Base-by-base conservation (phyloP, 2,888 invertebrate genomes). In the Macaria notata region DNA sequence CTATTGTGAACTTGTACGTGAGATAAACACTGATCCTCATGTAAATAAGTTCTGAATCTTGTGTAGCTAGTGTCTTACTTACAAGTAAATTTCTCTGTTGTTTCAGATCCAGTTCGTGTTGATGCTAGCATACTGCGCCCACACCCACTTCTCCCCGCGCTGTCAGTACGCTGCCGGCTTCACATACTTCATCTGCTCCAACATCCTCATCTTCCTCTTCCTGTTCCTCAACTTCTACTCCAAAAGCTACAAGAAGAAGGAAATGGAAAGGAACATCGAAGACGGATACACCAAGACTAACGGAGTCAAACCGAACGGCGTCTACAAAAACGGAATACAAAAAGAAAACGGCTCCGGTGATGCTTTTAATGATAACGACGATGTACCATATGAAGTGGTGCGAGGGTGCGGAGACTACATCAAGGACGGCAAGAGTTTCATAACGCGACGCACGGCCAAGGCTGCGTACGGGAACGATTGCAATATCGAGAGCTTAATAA, bases 181-280 rank as follows among this genome's bases (percentile, higher is more conserved):
- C 59, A 92, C 94, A 0, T 91, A 91, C 69, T 90, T 90, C 62
- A 91, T 82, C 81, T 83, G 88, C 3, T 76, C 92, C 9, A 94
- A 95, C 73, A 91, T 94, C 0, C 78, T 83, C 0, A 86, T 94
- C 33, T 95, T 95, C 72, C 85, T 95, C 0, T 92, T 94, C 65
- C 87, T 95, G 41, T 95, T 95, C 74, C 90, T 93, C 44, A 93
- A 94, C 66, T 95, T 95, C 76, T 95, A 95, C 75, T 75, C 92
- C 0, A 92, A 92, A 58, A 93, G 92, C 61, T 95, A 95, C 76
- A 88, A 85, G 62, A 83, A 69, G 56, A 83, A 78, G 62, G 78
- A 71, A 33, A 64, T 70, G 0, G 79, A 78, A 46, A 83, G 71
- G 47, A 77, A 81, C 66, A 75, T 70, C 7, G 76, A 76, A 54